Evolutionary conservation across 2,888 invertebrate genomes (phyloP).

Genomic region (Drosophila borborema): DNA sequence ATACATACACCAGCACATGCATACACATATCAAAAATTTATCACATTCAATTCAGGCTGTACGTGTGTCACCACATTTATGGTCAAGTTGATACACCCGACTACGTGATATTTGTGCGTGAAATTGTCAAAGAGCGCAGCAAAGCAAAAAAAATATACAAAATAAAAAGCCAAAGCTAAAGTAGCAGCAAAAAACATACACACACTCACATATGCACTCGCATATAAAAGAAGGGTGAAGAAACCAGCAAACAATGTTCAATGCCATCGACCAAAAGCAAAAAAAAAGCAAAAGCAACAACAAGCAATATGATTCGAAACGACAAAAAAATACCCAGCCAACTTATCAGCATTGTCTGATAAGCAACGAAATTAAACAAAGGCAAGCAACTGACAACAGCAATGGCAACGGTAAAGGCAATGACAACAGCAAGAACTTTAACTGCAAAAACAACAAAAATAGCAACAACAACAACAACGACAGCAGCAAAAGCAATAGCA

Average conservation of each 20-base stretch:
- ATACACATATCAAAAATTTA: constrained; percentile 44
- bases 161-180: constrained; percentile 11
- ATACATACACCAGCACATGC: background rate
- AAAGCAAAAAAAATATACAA: constrained; percentile 3
- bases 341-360: constrained; percentile 71
- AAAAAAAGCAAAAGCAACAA: constrained; percentile 30
- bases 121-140: constrained; percentile 64
- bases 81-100: constrained; percentile 57
- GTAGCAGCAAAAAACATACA: constrained; percentile 28
- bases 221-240: constrained; percentile 71
- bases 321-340: constrained; percentile 24
- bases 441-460: constrained; percentile 1
- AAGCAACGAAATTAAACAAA: constrained; percentile 71
- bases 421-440: constrained; percentile 18
- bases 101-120: constrained; percentile 75
- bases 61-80: constrained; percentile 69
- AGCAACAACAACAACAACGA: background rate
- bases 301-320: constrained; percentile 29
- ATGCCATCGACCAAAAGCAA: constrained; percentile 68
- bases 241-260: constrained; percentile 79
- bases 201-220: constrained; percentile 13
- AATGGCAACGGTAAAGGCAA: background rate
- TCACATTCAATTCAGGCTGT: constrained; percentile 60
- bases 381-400: constrained; percentile 36
- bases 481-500: background rate